phyloP scores from a whole-genome alignment of 1,140 invertebrate genomes.

The Sycobia sp. region DNA sequence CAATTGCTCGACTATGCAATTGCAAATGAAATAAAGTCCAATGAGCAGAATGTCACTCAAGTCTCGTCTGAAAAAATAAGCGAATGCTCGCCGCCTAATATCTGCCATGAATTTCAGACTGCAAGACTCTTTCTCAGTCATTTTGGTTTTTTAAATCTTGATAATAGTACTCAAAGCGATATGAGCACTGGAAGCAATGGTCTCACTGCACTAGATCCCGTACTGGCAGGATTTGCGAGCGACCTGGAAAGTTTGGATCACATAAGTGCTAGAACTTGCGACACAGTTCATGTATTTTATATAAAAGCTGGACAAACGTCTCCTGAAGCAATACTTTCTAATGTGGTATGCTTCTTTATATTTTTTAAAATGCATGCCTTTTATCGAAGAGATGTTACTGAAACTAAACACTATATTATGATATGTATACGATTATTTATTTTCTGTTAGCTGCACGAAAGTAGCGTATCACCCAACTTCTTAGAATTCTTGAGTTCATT shows the following conservation, averaged over 20 bases:
- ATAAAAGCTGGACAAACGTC: constrained; percentile 82
- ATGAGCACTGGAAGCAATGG: constrained; percentile 60
- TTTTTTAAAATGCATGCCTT: too few species aligned
- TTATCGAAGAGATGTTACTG: too few species aligned
- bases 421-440: neutral
- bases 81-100: constrained; percentile 81
- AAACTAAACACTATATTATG: neutral
- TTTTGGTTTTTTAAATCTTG: constrained; percentile 87
- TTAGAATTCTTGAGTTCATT: constrained; percentile 80
- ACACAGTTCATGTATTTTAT: constrained; percentile 96
- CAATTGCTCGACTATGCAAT: constrained; percentile 55
- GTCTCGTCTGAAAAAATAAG: constrained; percentile 62
- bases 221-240: constrained; percentile 71
- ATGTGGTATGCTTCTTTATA: constrained; percentile 68
- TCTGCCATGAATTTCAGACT: constrained; percentile 91
- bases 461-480: constrained; percentile 73
- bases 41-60: constrained; percentile 59
- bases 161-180: constrained; percentile 65
- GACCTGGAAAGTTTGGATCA: constrained; percentile 79
- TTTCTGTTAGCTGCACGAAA: constrained; percentile 54
- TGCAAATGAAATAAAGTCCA: constrained; percentile 63
- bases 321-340: constrained; percentile 80
- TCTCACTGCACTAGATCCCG: constrained; percentile 80
- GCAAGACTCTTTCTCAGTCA: constrained; percentile 92
- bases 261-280: constrained; percentile 82